Percentiles rank a stretch among this genome's conserved stretches.
phyloP scores from a whole-genome alignment of 2,797 vertebrate genomes.

The Mus spretus region DNA sequence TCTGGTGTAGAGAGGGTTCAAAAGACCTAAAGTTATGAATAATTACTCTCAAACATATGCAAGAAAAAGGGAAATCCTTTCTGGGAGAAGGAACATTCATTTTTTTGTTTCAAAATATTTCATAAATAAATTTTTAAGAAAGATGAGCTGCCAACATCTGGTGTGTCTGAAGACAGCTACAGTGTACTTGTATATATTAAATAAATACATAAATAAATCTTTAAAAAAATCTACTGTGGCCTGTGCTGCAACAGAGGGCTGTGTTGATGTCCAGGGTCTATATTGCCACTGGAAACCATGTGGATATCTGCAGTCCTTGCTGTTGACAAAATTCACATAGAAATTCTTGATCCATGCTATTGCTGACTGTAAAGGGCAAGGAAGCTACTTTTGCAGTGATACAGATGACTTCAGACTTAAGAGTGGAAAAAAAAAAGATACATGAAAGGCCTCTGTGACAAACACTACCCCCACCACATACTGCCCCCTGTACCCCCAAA shows the following conservation, averaged over 20 bases:
- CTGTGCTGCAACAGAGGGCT: background rate
- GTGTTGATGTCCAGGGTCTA: background rate
- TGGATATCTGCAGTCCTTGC: background rate
- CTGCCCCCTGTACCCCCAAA: background rate
- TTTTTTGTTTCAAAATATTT: constrained; percentile 46
- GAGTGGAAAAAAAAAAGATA: background rate
- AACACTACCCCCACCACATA: background rate
- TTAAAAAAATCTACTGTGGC: background rate
- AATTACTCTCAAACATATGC: background rate
- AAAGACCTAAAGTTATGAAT: constrained; percentile 33
- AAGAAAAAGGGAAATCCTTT: constrained; percentile 32
- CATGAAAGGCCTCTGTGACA: background rate
- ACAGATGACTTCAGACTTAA: background rate
- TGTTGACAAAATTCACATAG: background rate
- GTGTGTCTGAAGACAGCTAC: too few relatives aligned
- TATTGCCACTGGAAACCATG: background rate
- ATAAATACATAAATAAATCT: background rate
- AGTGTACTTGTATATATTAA: too few relatives aligned
- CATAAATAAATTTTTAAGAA: constrained; percentile 42
- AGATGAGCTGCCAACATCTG: background rate
- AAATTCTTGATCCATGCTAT: background rate
- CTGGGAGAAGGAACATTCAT: background rate
- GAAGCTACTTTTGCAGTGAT: background rate
- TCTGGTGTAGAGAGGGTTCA: background rate
- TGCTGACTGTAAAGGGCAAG: background rate